A percentile compares a stretch with the other conserved stretches of the same genome.
These are phyloP conservation scores for Cebus imitator DNA, from an alignment of 2,113 vertebrate genomes.

Conservation along the genomic window DNA sequence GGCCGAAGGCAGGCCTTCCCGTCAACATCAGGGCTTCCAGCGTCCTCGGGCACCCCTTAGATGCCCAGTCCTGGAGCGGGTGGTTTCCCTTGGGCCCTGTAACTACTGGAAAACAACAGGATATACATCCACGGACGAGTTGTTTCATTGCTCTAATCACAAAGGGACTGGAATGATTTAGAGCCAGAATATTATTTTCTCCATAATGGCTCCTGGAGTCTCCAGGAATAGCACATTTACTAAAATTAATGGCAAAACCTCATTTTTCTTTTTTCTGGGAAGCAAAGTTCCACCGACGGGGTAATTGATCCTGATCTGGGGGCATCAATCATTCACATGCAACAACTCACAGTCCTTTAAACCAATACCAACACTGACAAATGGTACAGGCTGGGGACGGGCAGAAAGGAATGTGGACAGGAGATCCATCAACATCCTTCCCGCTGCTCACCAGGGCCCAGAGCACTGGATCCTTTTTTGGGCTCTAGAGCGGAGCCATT, in stretches of 20 bases:
- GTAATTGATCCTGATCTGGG: conserved; percentile 75
- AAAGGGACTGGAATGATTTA: conserved; percentile 53
- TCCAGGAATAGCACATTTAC: conserved; percentile 69
- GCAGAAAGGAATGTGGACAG: neutral
- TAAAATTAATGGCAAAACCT: conserved; percentile 72
- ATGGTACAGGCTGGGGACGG: conserved; percentile 9
- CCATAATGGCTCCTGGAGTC: conserved; percentile 63
- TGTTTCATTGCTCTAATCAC: fast-evolving
- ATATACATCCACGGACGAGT: neutral
- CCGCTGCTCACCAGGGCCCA: neutral
- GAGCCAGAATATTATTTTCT: conserved; percentile 37
- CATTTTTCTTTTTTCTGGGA: conserved; percentile 75
- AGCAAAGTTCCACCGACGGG: conserved; percentile 75
- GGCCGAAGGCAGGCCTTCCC: neutral
- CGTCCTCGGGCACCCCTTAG: neutral
- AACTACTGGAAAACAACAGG: neutral
- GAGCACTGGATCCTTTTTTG: neutral
- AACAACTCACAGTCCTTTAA: conserved; percentile 61
- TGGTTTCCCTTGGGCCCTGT: neutral
- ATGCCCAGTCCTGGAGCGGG: neutral
- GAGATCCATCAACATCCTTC: conserved; percentile 44
- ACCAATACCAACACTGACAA: conserved; percentile 59
- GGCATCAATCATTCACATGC: conserved; percentile 62
- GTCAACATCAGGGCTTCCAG: neutral
- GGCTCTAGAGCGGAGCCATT: neutral